These are phyloP conservation scores for Hirtodrosophila histrioides DNA, from an alignment of 2,888 invertebrate genomes.

Conservation along the genomic window DNA sequence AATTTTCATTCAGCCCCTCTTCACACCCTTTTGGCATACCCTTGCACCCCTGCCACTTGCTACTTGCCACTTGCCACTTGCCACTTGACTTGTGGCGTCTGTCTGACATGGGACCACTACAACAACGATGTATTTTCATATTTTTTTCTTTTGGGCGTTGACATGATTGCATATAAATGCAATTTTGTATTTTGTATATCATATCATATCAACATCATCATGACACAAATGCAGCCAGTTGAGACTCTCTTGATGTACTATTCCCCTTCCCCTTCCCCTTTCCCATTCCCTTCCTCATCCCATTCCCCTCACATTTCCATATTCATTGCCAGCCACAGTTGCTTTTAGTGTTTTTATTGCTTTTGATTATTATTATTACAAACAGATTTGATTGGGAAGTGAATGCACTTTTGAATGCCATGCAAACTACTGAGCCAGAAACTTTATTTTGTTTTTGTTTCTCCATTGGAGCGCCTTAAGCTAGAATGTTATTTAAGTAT, in stretches of 20 bases:
- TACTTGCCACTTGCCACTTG: conserved; percentile 35
- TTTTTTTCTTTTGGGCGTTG: conserved; percentile 64
- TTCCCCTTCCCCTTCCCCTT: background rate
- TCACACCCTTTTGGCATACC: conserved; percentile 5
- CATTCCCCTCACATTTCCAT: too few relatives aligned
- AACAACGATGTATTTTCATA: conserved; percentile 54
- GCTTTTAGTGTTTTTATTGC: conserved; percentile 46
- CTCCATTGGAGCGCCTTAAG: conserved; percentile 1
- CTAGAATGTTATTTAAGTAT: conserved; percentile 25
- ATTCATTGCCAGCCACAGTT: background rate
- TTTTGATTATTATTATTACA: conserved; percentile 74
- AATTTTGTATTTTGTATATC: conserved; percentile 60
- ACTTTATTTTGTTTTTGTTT: conserved; percentile 8
- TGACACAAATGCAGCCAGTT: conserved; percentile 5
- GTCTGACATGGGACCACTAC: conserved; percentile 34
- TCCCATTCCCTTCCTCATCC: too few relatives aligned
- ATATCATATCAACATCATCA: conserved; percentile 50
- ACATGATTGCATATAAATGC: conserved; percentile 79
- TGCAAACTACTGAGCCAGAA: background rate
- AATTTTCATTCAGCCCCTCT: conserved; percentile 18
- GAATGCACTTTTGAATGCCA: conserved; percentile 57
- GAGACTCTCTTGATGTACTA: background rate
- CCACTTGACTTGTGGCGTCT: conserved; percentile 57
- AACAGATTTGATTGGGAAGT: conserved; percentile 64
- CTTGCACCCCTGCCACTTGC: conserved; percentile 18